Evolutionary conservation across 2,888 invertebrate species (phyloP).

Genomic region (Heliconius hortense): DNA sequence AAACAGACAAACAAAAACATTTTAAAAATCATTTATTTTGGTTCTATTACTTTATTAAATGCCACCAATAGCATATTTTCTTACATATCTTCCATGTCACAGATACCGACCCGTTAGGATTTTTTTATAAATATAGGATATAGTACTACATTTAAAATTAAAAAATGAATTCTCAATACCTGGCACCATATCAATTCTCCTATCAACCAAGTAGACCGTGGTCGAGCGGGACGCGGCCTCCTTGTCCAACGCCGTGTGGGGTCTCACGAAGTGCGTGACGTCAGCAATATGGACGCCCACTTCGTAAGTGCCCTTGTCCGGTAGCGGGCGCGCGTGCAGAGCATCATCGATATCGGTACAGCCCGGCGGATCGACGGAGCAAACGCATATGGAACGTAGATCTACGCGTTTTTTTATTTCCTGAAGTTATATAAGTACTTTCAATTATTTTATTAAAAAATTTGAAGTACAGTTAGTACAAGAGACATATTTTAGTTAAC

Average conservation of each 20-base stretch:
- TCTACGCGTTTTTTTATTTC: constrained; percentile 91
- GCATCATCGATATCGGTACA: constrained; percentile 99
- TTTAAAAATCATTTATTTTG: no score
- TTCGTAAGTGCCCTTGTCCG: constrained; percentile 65
- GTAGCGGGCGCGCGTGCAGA: constrained; percentile 90
- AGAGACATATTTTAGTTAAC: no score
- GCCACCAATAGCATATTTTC: no score
- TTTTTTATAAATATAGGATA: no score
- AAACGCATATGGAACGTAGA: constrained; percentile 91
- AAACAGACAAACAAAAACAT: no score
- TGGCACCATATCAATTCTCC: constrained; percentile 94
- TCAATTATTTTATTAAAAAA: neutral
- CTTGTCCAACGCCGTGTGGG: constrained; percentile 94
- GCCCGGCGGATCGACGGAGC: constrained; percentile 98
- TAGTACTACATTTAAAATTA: no score
- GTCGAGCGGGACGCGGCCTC: constrained; percentile 97
- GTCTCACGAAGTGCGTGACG: constrained; percentile 97
- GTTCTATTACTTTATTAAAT: no score
- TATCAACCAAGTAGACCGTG: constrained; percentile 97
- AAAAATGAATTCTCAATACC: constrained; percentile 50
- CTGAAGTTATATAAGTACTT: constrained; percentile 63
- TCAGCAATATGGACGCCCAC: constrained; percentile 99
- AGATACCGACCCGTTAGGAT: no score
- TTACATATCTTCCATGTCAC: no score
- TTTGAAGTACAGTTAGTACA: no score